A percentile compares a stretch with the other conserved stretches of the same genome.
Evolutionary conservation across 2,888 invertebrate species (phyloP).

Genomic region (Bellardia pandia): DNA sequence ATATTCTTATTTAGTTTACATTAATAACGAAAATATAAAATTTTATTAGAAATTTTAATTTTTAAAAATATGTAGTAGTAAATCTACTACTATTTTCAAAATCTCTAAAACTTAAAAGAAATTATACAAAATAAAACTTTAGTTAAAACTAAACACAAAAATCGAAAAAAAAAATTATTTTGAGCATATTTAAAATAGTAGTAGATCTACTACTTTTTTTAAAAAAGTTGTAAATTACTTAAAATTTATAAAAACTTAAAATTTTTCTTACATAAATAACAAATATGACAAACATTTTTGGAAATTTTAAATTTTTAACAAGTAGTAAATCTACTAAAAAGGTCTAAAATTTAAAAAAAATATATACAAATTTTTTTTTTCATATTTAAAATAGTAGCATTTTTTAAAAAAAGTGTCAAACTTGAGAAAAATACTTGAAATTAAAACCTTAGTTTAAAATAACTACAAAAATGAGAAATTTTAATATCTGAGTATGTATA

Average conservation of each 20-base stretch:
- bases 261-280: background rate
- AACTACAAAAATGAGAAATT: background rate
- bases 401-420: background rate
- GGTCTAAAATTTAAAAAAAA: too few species aligned
- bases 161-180: too few species aligned
- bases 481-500: background rate
- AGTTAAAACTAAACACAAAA: too few species aligned
- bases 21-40: background rate
- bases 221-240: background rate
- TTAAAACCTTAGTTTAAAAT: too few species aligned
- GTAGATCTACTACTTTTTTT: background rate
- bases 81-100: background rate
- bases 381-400: too few species aligned
- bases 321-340: slow-evolving; percentile 5
- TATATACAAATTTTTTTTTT: too few species aligned
- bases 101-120: background rate
- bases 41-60: too few species aligned
- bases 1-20: too few species aligned
- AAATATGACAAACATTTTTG: background rate
- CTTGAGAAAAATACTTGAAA: too few species aligned
- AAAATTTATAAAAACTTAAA: background rate
- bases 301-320: background rate
- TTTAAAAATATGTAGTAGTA: background rate
- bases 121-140: too few species aligned
- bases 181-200: background rate